phyloP scores from a whole-genome alignment of 2,888 invertebrate genomes.

The Salticus scenicus region DNA sequence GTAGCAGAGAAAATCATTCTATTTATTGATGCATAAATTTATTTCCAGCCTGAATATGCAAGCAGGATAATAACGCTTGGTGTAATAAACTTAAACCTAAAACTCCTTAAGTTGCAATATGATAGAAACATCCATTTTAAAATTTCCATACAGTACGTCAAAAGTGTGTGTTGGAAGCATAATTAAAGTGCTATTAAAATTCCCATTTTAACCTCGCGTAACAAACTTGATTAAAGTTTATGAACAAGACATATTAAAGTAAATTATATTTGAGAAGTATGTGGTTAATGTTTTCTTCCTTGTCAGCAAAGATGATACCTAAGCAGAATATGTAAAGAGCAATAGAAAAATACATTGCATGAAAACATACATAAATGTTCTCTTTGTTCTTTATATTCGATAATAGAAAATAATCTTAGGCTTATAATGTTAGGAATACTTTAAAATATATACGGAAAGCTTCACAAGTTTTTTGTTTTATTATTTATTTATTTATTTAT shows the following conservation, averaged over 20 bases:
- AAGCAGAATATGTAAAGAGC: too few species aligned
- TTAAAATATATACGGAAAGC: too few species aligned
- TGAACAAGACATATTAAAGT: constrained; percentile 3
- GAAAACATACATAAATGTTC: too few species aligned
- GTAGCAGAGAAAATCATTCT: too few species aligned
- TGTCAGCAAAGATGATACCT: not conserved
- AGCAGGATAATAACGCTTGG: not conserved
- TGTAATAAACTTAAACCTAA: not conserved
- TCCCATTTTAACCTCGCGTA: constrained; percentile 5
- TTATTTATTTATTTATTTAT: too few species aligned
- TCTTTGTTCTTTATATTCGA: too few species aligned
- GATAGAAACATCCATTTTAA: constrained; percentile 4
- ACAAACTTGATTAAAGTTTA: constrained; percentile 7
- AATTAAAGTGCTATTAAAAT: constrained; percentile 7
- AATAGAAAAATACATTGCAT: too few species aligned
- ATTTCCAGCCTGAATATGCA: not conserved
- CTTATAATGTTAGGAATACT: too few species aligned
- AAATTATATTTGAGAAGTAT: not conserved
- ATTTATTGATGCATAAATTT: not conserved
- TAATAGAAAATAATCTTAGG: too few species aligned
- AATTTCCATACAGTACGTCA: not conserved
- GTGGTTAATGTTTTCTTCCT: not conserved
- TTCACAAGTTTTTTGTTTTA: too few species aligned
- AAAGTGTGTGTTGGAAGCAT: not conserved
- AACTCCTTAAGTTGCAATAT: not conserved